Base-by-base conservation (phyloP, 1,140 invertebrate genomes). In the Meloidogyne hapla region DNA sequence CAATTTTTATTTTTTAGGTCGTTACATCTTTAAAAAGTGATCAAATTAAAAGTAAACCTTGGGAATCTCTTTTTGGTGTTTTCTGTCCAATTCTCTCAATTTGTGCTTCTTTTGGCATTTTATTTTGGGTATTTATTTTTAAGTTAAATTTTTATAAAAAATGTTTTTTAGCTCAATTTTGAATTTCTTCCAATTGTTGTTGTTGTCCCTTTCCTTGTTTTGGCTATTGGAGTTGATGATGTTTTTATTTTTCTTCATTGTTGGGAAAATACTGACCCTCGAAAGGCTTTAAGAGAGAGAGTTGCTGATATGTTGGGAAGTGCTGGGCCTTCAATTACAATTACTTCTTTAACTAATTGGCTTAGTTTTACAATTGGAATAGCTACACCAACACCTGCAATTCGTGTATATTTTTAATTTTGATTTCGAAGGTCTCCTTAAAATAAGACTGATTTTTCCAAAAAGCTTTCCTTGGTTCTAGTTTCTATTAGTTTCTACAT, bases 271-370 rank as follows among this genome's bases (percentile, higher is more conserved):
- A 86, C 80, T 12, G 74, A 86, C 69, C 70, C 74, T 21, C 76
- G 72, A 25, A 67, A 75, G 5, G 15, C 71, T 0, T 74, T 82
- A 0, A 70, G 74, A 1, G 76, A 83, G 28, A 89, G 94, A 42
- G 93, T 97, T 91, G 94, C 92, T 0, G 90, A 91, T 66, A 94
- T 93, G 87, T 90, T 96, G 83, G 93, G 93, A 65, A 93, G 95
- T 87, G 94, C 95, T n/a, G 95, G 94, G 0, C 94, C 97, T 15
- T 97, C 95, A 2, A 96, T 98, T 74, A 97, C 95, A 33, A 96
- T 98, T 77, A 98, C 96, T 1, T 96, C 95, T 0, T 89, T 98
- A n/a, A 98, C 95, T 0, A 94, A 98, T 88, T 93, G 96, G 90
- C 91, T 97, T 76, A 95, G 94, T 23, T 96, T 98, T 88, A 94